Base-by-base conservation (phyloP, 2,113 vertebrate genomes). In the Epinephelus cyanopodus region DNA sequence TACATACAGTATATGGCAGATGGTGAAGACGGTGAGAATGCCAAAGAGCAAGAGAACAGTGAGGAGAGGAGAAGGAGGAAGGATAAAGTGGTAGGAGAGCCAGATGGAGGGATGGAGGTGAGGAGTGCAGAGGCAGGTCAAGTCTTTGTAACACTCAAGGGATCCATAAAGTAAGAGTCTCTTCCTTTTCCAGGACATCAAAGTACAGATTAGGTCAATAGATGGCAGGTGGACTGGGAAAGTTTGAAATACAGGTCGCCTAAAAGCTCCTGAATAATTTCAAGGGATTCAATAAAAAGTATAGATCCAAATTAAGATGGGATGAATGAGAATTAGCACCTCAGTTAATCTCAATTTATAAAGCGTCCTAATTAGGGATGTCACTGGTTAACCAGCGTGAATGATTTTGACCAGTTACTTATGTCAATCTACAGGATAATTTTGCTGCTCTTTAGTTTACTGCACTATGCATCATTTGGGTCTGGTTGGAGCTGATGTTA, bases 101-200 rank as follows among this genome's bases (percentile, higher is more conserved):
- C 86, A 87, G 78, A 86, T 90, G 88, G 79, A 87, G 33, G 64
- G 54, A 48, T 27, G 67, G 39, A 82, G 74, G 82, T 83, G 61
- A 77, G 33, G 68, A 58, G 82, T 1, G 39, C 6, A 75, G 69
- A 80, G 65, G 53, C 29, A 11, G 74, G 52, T 85, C 81, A 50
- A 42, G 56, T 52, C 33, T 54, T 12, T 47, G 19, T 39, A 72
- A 68, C 77, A 60, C 29, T 21, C 58, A 7, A 27, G 66, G 7
- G 52, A 76, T 48, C 39, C 21, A 23, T 21, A 15, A 57, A 14
- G 37, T 67, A 15, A 66, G 15, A 6, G 19, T 25, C 63, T 79
- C n/a, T 14, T 56, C 18, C n/a, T 12, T 48, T 29, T 74, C 4
- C 57, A 33, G 12, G 27, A 57, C 53, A 42, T 84, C 60, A 69